Percentiles rank a stretch among this genome's conserved stretches.
These are phyloP conservation scores for Chamaetylas fuelleborni DNA, from an alignment of 2,113 vertebrate genomes.

Conservation along the genomic window DNA sequence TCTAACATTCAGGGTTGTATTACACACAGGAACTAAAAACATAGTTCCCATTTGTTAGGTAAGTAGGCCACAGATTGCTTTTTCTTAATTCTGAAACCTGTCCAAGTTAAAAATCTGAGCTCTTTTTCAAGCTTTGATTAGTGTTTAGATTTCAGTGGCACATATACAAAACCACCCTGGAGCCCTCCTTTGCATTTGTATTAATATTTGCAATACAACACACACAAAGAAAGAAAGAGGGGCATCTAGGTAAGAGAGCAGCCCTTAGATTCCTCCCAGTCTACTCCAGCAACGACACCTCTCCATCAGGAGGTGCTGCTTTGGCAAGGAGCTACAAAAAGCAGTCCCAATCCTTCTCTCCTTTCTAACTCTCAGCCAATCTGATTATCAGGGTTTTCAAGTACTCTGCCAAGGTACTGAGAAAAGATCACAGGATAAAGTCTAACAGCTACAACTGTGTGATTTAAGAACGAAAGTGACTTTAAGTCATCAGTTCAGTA, in stretches of 20 bases:
- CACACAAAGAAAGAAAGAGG: not conserved
- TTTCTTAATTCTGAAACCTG: not conserved
- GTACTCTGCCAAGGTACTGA: not conserved
- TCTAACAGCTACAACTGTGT: not conserved
- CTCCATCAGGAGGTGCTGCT: not conserved
- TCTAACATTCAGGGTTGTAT: not conserved
- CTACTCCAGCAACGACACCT: not conserved
- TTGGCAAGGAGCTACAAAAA: not conserved
- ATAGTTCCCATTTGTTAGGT: not conserved
- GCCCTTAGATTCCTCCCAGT: not conserved
- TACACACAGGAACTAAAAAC: not conserved
- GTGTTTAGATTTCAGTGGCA: not conserved
- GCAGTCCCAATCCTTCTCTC: not conserved
- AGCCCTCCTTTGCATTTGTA: not conserved
- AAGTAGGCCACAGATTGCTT: not conserved
- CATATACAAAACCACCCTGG: not conserved
- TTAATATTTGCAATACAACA: not conserved
- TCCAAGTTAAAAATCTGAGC: not conserved
- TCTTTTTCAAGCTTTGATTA: not conserved
- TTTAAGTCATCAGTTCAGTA: conserved; percentile 26
- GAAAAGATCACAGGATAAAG: conserved; percentile 36
- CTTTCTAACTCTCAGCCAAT: not conserved
- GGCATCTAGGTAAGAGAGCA: not conserved
- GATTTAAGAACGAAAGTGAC: conserved; percentile 26
- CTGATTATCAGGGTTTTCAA: conserved; percentile 19